phyloP scores from a whole-genome alignment of 2,113 vertebrate genomes.

The Halcyon malimbica region DNA sequence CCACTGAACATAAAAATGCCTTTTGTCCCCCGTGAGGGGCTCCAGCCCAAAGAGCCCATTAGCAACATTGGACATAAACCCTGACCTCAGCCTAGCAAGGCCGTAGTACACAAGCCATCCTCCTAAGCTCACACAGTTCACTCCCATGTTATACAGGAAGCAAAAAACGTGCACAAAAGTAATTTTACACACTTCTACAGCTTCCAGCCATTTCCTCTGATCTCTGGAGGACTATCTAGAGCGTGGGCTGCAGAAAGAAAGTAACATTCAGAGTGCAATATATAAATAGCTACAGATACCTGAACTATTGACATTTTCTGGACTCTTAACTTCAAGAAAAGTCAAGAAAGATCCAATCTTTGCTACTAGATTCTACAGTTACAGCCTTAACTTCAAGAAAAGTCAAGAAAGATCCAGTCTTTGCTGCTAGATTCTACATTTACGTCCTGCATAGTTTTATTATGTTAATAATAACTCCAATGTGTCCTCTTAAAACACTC shows the following conservation, averaged over 20 bases:
- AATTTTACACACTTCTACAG: neutral
- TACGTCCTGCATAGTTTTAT: neutral
- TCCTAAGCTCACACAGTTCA: neutral
- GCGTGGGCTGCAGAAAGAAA: neutral
- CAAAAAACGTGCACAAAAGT: neutral
- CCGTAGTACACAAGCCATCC: neutral
- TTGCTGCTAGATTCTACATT: neutral
- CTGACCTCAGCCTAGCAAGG: neutral
- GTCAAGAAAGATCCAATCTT: neutral
- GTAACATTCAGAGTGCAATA: neutral
- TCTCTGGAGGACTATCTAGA: neutral
- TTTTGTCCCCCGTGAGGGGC: rapidly evolving
- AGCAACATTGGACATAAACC: neutral
- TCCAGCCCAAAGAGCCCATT: neutral
- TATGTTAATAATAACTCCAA: neutral
- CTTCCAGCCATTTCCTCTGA: neutral
- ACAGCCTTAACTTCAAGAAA: neutral
- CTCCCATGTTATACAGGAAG: neutral
- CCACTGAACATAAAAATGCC: neutral
- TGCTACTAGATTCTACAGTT: neutral
- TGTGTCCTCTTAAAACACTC: neutral
- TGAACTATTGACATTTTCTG: neutral
- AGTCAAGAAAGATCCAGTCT: neutral
- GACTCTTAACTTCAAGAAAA: neutral
- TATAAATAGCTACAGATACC: neutral